Conservation (phyloP, 2,888 invertebrate species). For the Microlaimidae sp. region DNA sequence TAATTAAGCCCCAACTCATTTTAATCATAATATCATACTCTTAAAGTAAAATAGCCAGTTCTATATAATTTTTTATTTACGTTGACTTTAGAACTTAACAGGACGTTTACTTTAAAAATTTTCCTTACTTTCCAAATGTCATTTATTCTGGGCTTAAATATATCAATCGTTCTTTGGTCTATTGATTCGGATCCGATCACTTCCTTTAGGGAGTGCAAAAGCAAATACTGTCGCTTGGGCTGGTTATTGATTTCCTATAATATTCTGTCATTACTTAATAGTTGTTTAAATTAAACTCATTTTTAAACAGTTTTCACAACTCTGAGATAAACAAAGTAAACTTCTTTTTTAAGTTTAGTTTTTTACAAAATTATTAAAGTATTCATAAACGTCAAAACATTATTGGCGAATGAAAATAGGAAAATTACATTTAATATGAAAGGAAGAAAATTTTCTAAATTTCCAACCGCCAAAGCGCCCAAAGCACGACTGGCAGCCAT, state of each 20-base stretch:
- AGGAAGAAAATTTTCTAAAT: conserved; percentile 75
- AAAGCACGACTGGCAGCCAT: conserved; percentile 91
- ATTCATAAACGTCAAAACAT: too few species aligned
- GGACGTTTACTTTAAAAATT: too few species aligned
- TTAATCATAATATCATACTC: too few species aligned
- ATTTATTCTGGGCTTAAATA: conserved; percentile 20
- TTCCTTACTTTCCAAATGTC: conserved; percentile 31
- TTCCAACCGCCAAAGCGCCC: conserved; percentile 82
- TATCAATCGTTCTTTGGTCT: conserved; percentile 12
- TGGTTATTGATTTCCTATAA: conserved; percentile 77
- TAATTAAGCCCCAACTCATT: too few species aligned
- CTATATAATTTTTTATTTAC: too few species aligned
- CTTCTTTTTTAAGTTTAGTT: too few species aligned
- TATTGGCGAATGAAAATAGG: too few species aligned
- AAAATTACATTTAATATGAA: conserved; percentile 50
- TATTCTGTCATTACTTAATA: conserved; percentile 13
- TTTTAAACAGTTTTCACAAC: too few species aligned
- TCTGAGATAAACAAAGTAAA: too few species aligned
- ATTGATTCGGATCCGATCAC: conserved; percentile 17
- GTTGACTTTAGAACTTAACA: too few species aligned
- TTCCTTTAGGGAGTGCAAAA: conserved; percentile 92
- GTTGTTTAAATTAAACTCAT: conserved; percentile 3
- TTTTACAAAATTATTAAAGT: too few species aligned
- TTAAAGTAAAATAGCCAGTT: too few species aligned
- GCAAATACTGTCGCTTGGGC: conserved; percentile 80